phyloP scores from a whole-genome alignment of 1,140 invertebrate species.

The Zaprionus gabonicus region DNA sequence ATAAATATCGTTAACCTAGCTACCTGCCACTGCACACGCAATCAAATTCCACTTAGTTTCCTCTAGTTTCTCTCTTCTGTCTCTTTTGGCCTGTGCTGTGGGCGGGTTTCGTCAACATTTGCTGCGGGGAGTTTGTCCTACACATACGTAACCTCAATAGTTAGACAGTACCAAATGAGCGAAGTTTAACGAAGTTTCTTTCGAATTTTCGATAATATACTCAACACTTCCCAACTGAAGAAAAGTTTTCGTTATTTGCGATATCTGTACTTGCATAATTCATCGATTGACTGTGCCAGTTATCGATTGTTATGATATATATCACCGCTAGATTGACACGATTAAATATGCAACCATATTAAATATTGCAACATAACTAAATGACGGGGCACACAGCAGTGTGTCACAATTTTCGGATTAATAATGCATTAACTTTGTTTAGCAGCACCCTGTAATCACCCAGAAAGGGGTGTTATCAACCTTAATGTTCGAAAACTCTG shows the following conservation, averaged over 20 bases:
- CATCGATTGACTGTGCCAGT: constrained; percentile 37
- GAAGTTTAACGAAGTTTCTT: not conserved
- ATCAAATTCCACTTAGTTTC: constrained; percentile 54
- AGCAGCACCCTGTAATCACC: not conserved
- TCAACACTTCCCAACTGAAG: not conserved
- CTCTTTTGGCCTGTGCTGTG: not conserved
- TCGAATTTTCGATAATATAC: not conserved
- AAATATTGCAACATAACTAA: constrained; percentile 61
- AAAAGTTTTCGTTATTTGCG: not conserved
- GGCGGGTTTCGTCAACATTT: constrained; percentile 6
- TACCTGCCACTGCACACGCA: constrained; percentile 67
- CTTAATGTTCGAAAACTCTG: too few species aligned
- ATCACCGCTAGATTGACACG: constrained; percentile 60
- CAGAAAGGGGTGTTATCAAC: not conserved
- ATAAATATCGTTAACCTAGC: constrained; percentile 80
- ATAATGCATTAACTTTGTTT: constrained; percentile 70
- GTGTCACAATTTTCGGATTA: constrained; percentile 67
- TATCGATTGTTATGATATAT: constrained; percentile 66
- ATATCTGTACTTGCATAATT: constrained; percentile 28
- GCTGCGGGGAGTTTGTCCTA: not conserved
- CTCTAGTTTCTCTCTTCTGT: not conserved
- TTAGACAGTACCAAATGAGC: not conserved
- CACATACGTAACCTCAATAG: constrained; percentile 3
- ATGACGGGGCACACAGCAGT: constrained; percentile 28
- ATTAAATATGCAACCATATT: constrained; percentile 74